These are phyloP conservation scores for Catocala fraxini DNA, from an alignment of 2,888 invertebrate species.

Conservation along the genomic window DNA sequence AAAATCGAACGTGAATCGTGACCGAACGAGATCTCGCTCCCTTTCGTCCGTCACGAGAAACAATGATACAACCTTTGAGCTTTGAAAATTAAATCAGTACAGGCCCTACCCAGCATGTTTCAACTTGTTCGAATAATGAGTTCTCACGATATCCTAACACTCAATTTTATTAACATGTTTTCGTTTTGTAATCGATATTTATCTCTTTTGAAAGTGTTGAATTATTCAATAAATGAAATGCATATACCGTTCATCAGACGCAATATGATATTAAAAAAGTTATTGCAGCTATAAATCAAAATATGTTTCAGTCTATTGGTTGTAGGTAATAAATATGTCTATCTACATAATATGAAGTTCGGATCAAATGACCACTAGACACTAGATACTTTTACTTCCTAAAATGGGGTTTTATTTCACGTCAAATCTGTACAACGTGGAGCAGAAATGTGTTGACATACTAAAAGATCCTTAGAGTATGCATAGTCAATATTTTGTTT, in stretches of 20 bases:
- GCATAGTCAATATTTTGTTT: too few relatives aligned
- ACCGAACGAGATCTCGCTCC: constrained; percentile 70
- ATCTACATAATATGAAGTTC: constrained; percentile 9
- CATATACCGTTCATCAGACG: not conserved
- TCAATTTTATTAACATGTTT: constrained; percentile 7
- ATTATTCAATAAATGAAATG: constrained; percentile 2
- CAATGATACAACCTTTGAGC: constrained; percentile 47
- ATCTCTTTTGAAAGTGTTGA: constrained; percentile 5
- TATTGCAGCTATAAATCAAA: constrained; percentile 11
- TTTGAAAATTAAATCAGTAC: constrained; percentile 50
- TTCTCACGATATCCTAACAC: constrained; percentile 42
- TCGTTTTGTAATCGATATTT: not conserved
- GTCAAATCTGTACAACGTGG: not conserved
- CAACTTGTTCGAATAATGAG: constrained; percentile 35
- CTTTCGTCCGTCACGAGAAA: constrained; percentile 77
- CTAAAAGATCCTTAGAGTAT: too few relatives aligned
- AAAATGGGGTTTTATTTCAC: constrained; percentile 1
- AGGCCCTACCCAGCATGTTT: constrained; percentile 21
- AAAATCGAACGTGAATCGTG: constrained; percentile 78
- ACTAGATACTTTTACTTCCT: constrained; percentile 20
- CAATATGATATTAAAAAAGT: constrained; percentile 7
- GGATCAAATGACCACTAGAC: constrained; percentile 12
- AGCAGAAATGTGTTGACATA: too few relatives aligned
- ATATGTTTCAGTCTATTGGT: constrained; percentile 3
- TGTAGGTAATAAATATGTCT: constrained; percentile 11